Conservation (phyloP, 2,113 vertebrate genomes). For the Apeltes quadracus region DNA sequence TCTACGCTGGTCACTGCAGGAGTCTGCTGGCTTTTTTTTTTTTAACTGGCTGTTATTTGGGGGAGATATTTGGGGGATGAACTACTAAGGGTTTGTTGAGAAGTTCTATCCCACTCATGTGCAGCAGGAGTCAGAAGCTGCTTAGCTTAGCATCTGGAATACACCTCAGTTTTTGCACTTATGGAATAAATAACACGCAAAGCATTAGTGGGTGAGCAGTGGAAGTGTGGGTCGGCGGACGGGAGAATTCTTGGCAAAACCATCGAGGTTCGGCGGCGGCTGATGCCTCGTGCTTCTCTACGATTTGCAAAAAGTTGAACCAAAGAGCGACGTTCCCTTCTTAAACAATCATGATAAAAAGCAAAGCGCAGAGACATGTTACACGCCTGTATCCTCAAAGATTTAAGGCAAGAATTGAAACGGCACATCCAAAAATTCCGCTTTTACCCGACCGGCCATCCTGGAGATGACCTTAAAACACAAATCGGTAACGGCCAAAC, state of each 20-base stretch:
- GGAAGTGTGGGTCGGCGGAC: not conserved
- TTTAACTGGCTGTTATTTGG: not conserved
- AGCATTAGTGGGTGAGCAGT: not conserved
- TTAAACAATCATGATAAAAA: constrained; percentile 1
- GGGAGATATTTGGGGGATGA: not conserved
- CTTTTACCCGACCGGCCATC: too few relatives aligned
- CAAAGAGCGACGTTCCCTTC: constrained; percentile 15
- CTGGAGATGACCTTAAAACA: constrained; percentile 14
- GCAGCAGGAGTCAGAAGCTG: not conserved
- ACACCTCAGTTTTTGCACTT: not conserved
- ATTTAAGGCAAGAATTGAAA: not conserved
- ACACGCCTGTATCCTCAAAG: not conserved
- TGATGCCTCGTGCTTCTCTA: not conserved
- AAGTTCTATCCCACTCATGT: not conserved
- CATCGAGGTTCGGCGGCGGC: not conserved
- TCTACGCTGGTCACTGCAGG: constrained; percentile 40
- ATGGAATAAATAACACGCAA: not conserved
- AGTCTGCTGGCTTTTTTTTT: constrained; percentile 1
- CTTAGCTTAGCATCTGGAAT: not conserved
- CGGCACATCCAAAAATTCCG: not conserved
- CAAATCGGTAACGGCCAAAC: constrained; percentile 37
- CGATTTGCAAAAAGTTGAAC: not conserved
- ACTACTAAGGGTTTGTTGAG: not conserved
- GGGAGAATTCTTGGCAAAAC: not conserved
- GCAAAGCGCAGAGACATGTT: not conserved